Base-by-base conservation (phyloP, 2,113 vertebrate genomes). In the Gymnocephalus cernua region DNA sequence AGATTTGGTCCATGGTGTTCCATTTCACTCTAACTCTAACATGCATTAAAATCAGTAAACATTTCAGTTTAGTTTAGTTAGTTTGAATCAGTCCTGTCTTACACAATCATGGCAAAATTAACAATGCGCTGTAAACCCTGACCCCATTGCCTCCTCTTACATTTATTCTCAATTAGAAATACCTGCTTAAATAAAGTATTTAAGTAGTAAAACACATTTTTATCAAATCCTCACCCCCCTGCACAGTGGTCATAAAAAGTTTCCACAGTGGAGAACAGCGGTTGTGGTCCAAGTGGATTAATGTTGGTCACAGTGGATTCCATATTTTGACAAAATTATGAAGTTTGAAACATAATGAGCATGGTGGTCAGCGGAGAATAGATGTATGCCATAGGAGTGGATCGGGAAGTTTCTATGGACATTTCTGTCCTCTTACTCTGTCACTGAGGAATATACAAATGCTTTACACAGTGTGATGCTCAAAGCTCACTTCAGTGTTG, bases 301-400 rank as follows among this genome's bases (percentile, higher is more conserved):
- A 10, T 38, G 38, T 38, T 38, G 38, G 38, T 74, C 50, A 10
- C 12, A 45, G 56, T 51, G 64, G 27, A 79, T 32, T 70, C 23
- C 27, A 64, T 53, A 54, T 63, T 75, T 79, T n/a, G 12, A 74
- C 23, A 38, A 59, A 61, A 79, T 21, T 38, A 29, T 65, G 54
- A 64, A 14, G 69, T 62, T 78, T 66, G 47, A 14, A 45, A 27
- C 23, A 53, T 83, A 71, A 83, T 57, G n/a, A 77, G 57, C 51
- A 51, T 45, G 41, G 44, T 9, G 11, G 35, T 61, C 18, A 10
- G 51, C 10, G 3, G 61, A 27, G 56, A 23, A 10, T 25, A 62
- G 32, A 82, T 44, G 69, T 62, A 29, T 23, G 41, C 44, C 35
- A 10, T 19, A 32, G 44, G 25, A 25, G 35, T 9, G 35, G 35